Conservation (phyloP, 2,888 invertebrate genomes). For the Ceratothoa steindachneri region DNA sequence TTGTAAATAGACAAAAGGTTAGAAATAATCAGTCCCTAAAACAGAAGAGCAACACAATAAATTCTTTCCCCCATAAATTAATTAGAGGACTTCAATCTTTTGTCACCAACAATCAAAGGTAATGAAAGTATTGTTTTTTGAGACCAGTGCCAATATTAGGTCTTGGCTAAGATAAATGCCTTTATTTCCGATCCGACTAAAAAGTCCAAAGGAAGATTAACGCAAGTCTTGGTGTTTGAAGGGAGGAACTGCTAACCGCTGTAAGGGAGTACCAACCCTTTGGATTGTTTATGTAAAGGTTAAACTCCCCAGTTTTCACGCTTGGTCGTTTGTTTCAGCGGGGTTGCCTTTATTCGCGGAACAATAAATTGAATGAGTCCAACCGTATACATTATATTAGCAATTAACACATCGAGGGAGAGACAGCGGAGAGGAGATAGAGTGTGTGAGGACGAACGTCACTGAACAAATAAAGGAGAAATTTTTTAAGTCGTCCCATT, state of each 20-base stretch:
- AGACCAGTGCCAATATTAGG: background rate
- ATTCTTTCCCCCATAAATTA: background rate
- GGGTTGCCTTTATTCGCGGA: background rate
- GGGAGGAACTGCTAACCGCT: background rate
- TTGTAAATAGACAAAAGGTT: no score
- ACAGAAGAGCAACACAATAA: no score
- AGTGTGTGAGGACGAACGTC: no score
- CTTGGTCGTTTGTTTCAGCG: no score
- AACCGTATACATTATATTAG: no score
- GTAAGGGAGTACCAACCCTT: background rate
- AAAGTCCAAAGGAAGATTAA: background rate
- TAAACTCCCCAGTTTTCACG: background rate
- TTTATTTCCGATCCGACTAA: background rate
- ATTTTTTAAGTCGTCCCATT: no score
- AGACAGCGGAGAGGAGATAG: no score
- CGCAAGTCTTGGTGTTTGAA: background rate
- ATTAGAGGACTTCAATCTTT: background rate
- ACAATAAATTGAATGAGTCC: no score
- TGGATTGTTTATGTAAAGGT: background rate
- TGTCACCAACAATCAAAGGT: background rate
- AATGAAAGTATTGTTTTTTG: background rate
- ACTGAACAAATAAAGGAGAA: no score
- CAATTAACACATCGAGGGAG: no score
- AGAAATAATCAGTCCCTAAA: no score
- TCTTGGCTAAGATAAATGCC: background rate